phyloP scores from a whole-genome alignment of 2,888 invertebrate species.

The Leuctra nigra region DNA sequence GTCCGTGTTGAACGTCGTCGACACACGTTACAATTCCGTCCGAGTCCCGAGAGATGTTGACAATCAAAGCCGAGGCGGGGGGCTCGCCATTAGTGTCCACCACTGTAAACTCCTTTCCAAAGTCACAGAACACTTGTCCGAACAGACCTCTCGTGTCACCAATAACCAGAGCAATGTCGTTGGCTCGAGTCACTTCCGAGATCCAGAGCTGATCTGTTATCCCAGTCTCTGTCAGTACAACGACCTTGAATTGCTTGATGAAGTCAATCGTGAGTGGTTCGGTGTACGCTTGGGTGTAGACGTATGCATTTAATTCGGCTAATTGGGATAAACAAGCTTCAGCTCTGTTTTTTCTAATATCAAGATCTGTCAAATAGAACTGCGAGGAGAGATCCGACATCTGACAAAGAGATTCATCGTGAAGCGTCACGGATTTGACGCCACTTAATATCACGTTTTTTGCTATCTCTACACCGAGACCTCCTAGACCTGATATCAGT shows the following conservation, averaged over 20 bases:
- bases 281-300: slow-evolving; percentile 69
- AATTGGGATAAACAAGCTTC: slow-evolving; percentile 71
- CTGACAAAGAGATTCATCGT: slow-evolving; percentile 70
- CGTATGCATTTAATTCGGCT: slow-evolving; percentile 87
- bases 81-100: slow-evolving; percentile 89
- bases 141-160: slow-evolving; percentile 90
- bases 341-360: slow-evolving; percentile 85
- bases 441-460: slow-evolving; percentile 98
- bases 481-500: slow-evolving; percentile 89
- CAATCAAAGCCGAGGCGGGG: slow-evolving; percentile 88
- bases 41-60: slow-evolving; percentile 74
- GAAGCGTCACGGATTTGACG: slow-evolving; percentile 94
- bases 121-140: slow-evolving; percentile 95
- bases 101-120: slow-evolving; percentile 84
- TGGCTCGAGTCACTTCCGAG: slow-evolving; percentile 73
- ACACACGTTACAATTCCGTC: slow-evolving; percentile 77
- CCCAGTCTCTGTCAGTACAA: slow-evolving; percentile 78
- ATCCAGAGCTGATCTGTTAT: slow-evolving; percentile 73
- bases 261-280: slow-evolving; percentile 71
- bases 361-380: slow-evolving; percentile 78
- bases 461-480: slow-evolving; percentile 94
- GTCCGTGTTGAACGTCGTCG: slow-evolving; percentile 92
- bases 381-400: slow-evolving; percentile 79
- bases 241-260: slow-evolving; percentile 71
- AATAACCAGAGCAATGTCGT: slow-evolving; percentile 77